A percentile compares a stretch with the other conserved stretches of the same genome.
Conservation (phyloP, 92 coral and sea anemone species). For the Palythoa caribaeorum region DNA sequence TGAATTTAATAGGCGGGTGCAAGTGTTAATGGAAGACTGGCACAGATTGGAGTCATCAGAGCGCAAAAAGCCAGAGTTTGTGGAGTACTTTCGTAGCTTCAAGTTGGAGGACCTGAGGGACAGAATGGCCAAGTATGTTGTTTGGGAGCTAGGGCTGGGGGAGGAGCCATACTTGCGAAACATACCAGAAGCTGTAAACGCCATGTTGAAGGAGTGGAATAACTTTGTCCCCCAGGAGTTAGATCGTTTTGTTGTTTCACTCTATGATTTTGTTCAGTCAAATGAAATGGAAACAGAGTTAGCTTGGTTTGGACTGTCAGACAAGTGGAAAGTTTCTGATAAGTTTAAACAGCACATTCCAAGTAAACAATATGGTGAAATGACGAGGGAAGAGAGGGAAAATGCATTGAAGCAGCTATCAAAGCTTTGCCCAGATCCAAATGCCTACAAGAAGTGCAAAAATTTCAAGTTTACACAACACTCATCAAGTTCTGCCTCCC, state of each 20-base stretch:
- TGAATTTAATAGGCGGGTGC: slow-evolving; percentile 43
- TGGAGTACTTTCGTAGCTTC: slow-evolving; percentile 38
- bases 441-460: slow-evolving; percentile 61
- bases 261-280: slow-evolving; percentile 54
- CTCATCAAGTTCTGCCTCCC: slow-evolving; percentile 53
- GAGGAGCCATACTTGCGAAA: slow-evolving; percentile 63
- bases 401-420: slow-evolving; percentile 53
- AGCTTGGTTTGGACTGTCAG: slow-evolving; percentile 60
- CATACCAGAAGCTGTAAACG: slow-evolving; percentile 56
- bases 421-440: slow-evolving; percentile 67
- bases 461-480: slow-evolving; percentile 52
- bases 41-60: slow-evolving; percentile 53
- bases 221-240: slow-evolving; percentile 54
- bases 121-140: slow-evolving; percentile 45
- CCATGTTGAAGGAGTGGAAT: slow-evolving; percentile 60
- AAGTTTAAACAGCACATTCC: slow-evolving; percentile 25
- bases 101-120: slow-evolving; percentile 42
- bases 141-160: slow-evolving; percentile 68
- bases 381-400: slow-evolving; percentile 61
- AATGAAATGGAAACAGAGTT: slow-evolving; percentile 54
- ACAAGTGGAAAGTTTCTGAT: slow-evolving; percentile 55
- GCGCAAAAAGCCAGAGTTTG: slow-evolving; percentile 52
- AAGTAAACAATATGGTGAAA: slow-evolving; percentile 44
- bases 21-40: slow-evolving; percentile 57
- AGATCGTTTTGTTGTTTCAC: slow-evolving; percentile 50